phyloP scores from a whole-genome alignment of 2,113 vertebrate species.

The Macrotis lagotis region DNA sequence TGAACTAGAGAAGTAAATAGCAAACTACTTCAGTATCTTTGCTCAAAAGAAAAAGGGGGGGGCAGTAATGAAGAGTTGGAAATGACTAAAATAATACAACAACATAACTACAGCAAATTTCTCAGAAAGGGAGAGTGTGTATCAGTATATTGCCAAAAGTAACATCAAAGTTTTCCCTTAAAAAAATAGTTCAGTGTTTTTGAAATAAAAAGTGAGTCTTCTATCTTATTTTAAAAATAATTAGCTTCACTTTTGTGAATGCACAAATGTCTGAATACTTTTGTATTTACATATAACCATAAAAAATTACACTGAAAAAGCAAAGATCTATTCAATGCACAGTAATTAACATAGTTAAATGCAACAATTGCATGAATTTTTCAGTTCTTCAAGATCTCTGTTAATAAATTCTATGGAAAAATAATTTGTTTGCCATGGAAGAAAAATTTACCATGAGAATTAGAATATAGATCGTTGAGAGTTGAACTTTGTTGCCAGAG shows the following conservation, averaged over 20 bases:
- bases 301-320: not conserved
- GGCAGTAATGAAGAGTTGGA: not conserved
- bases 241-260: not conserved
- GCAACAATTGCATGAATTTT: not conserved
- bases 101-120: not conserved
- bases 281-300: not conserved
- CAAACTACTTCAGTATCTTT: not conserved
- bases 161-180: not conserved
- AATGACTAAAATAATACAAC: not conserved
- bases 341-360: not conserved
- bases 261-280: not conserved
- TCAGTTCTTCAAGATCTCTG: not conserved
- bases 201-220: not conserved
- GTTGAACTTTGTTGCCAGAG: not conserved
- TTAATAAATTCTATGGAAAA: not conserved
- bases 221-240: not conserved
- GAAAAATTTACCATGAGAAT: not conserved
- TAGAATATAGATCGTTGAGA: not conserved
- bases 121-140: not conserved
- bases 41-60: not conserved
- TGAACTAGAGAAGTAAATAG: not conserved
- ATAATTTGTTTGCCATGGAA: not conserved
- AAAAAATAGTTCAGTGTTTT: not conserved
- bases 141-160: not conserved
- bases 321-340: not conserved